A percentile compares a stretch with the other conserved stretches of the same genome.
Conservation (phyloP, 2,888 invertebrate species). For the Drosophila mayaguana region DNA sequence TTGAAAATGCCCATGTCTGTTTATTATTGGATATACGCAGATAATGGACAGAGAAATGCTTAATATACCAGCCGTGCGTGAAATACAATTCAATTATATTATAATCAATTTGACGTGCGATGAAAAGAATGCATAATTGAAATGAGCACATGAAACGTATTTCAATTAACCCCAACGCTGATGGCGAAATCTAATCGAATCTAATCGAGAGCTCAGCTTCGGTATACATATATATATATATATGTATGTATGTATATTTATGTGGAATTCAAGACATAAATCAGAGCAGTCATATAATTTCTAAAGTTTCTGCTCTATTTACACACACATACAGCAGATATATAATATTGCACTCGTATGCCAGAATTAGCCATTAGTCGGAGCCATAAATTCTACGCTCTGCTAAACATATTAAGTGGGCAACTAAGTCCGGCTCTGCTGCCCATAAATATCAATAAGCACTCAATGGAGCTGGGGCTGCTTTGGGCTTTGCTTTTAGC, state of each 20-base stretch:
- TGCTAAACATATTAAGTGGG: conserved; percentile 55
- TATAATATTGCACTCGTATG: neutral
- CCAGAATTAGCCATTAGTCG: conserved; percentile 52
- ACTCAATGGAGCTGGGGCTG: conserved; percentile 55
- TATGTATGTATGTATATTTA: neutral
- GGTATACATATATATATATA: neutral
- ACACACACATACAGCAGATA: neutral
- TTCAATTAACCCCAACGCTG: conserved; percentile 8
- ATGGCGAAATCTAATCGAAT: conserved; percentile 1
- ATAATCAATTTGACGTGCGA: conserved; percentile 40
- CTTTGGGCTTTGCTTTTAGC: conserved; percentile 33
- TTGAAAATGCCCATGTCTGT: conserved; percentile 33
- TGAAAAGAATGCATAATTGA: conserved; percentile 42
- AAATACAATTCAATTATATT: conserved; percentile 52
- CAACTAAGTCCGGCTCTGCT: conserved; percentile 27
- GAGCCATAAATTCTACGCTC: conserved; percentile 51
- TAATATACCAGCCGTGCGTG: conserved; percentile 11
- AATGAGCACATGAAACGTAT: conserved; percentile 30
- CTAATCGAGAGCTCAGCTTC: neutral
- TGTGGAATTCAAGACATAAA: neutral
- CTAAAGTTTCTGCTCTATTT: neutral
- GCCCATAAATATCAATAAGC: conserved; percentile 73
- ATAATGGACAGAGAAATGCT: conserved; percentile 10
- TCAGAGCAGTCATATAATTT: neutral
- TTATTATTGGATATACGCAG: conserved; percentile 25